Base-by-base conservation (phyloP, 1,140 invertebrate genomes). In the Brachionus angularis region DNA sequence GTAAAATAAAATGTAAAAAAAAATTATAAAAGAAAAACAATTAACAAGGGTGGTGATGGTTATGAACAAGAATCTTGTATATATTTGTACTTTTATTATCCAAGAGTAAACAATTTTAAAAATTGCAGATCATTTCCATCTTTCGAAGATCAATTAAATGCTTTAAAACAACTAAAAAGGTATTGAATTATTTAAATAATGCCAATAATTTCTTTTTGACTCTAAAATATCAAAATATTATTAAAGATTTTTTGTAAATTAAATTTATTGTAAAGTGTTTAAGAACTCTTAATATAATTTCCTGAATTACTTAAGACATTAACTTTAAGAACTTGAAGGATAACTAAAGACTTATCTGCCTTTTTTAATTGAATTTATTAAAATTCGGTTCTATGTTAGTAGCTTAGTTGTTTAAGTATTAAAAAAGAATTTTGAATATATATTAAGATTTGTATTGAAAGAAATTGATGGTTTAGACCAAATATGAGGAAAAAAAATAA, bases 21-120 rank as follows among this genome's bases (percentile, higher is more conserved):
- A 29, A 52, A 10, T 31, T 18, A n/a, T 16, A 1, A 47, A 16
- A 4, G 2, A 46, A 47, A 25, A 61, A 36, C 25, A n/a, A 64
- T 4, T 42, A 10, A 10, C 10, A 42, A 67, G 62, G 62, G 62
- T 33, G 62, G 62, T 34, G 16, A 23, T 33, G 62, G 62, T 8
- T 7, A 5, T 1, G 16, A 47, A 23, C 25, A 67, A 23, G 62
- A 67, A 47, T 25, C 34, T 5, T 67, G 62, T 36, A 47, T 47
- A 29, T 47, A 47, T 25, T 34, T 29, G 34, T 47, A 46, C 33
- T 50, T 67, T 50, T 67, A 67, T 50, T 67, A 67, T 67, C 62
- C 62, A 23, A 39, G 62, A 29, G 14, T 67, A 29, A 67, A 46
- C 3, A 67, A 31, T 47, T 67, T 67, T 23, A 67, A 67, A 36